These are phyloP conservation scores for Lordiphosa andalusiaca DNA, from an alignment of 2,888 invertebrate species.

Conservation along the genomic window DNA sequence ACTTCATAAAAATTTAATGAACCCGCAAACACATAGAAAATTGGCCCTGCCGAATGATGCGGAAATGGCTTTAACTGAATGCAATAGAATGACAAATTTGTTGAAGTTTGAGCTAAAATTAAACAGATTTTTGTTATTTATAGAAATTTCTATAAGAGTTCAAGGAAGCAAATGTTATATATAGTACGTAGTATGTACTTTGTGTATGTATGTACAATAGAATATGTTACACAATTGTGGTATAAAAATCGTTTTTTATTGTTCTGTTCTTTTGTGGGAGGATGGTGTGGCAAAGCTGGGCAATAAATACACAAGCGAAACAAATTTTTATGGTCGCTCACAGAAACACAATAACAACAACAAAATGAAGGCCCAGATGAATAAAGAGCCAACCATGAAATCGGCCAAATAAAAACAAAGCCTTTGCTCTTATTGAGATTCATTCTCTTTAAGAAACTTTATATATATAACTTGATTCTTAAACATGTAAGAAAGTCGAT, in stretches of 20 bases:
- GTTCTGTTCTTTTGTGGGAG: no score
- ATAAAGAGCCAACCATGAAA: slow-evolving; percentile 37
- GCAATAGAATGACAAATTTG: slow-evolving; percentile 13
- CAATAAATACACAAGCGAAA: slow-evolving; percentile 43
- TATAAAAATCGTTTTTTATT: no score
- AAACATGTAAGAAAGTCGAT: no score
- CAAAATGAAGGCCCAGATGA: slow-evolving; percentile 21
- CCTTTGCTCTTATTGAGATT: no score
- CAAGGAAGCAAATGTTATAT: no score
- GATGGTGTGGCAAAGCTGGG: no score
- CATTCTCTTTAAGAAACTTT: no score
- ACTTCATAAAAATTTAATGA: slow-evolving; percentile 69
- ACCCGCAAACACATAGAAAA: slow-evolving; percentile 21
- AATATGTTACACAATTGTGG: no score
- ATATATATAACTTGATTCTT: no score
- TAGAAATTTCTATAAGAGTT: no score
- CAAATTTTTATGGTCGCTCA: slow-evolving; percentile 37
- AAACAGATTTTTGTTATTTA: not conserved
- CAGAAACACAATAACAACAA: slow-evolving; percentile 15
- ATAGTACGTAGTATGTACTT: no score
- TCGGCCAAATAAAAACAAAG: not conserved
- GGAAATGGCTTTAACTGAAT: slow-evolving; percentile 42
- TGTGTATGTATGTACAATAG: no score
- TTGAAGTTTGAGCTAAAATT: not conserved
- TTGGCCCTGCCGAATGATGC: slow-evolving; percentile 39